Evolutionary conservation across 2,797 vertebrate genomes (phyloP).

Genomic region (Otolemur crassicaudatus): DNA sequence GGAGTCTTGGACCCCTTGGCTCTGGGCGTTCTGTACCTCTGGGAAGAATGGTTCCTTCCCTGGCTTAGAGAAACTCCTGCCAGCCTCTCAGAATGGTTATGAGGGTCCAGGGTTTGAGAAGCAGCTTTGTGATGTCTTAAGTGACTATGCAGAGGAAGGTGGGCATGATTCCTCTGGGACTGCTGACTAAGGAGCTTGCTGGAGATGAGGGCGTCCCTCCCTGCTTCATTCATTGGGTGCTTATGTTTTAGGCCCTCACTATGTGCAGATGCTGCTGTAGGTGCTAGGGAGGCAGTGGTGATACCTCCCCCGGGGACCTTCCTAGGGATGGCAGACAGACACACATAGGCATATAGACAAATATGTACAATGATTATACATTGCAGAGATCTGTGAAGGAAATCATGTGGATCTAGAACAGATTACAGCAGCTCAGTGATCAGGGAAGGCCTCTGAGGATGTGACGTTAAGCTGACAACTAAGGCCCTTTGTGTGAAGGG

Average conservation of each 20-base stretch:
- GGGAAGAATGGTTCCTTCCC: not conserved
- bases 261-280: not conserved
- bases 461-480: not conserved
- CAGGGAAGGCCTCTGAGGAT: not conserved
- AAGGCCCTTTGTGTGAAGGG: not conserved
- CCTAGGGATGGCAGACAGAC: not conserved
- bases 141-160: rapidly evolving
- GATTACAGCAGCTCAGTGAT: not conserved
- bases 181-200: not conserved
- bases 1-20: not conserved
- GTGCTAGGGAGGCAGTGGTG: not conserved
- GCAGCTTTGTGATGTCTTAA: not conserved
- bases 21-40: not conserved
- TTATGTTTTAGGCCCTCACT: too few species aligned
- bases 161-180: not conserved
- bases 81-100: not conserved
- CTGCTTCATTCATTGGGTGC: too few species aligned
- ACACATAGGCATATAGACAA: not conserved
- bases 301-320: not conserved
- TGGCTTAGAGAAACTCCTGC: not conserved
- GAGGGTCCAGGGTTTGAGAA: not conserved
- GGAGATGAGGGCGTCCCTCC: not conserved
- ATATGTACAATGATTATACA: too few species aligned
- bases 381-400: not conserved
- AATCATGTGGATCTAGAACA: not conserved